Conservation (phyloP, 2,888 invertebrate species). For the Caenorhabditis becei region DNA sequence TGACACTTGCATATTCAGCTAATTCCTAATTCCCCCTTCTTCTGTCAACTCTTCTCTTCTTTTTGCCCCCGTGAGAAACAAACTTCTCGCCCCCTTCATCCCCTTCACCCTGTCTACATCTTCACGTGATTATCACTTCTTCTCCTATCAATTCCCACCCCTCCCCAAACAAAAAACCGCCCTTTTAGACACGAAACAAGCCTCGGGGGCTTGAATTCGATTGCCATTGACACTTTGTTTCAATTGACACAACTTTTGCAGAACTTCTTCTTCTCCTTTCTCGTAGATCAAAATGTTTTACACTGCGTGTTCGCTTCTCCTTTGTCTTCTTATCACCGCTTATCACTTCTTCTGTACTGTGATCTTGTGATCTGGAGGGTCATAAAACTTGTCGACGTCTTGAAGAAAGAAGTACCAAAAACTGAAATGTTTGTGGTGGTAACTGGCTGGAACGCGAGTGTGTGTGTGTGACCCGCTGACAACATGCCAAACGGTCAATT, state of each 20-base stretch:
- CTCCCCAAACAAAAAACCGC: slow-evolving; percentile 48
- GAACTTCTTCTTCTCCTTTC: neutral
- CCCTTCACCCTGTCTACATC: neutral
- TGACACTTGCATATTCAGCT: slow-evolving; percentile 43
- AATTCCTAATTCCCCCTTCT: neutral
- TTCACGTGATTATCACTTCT: slow-evolving; percentile 53
- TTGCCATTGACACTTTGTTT: neutral
- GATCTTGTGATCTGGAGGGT: neutral
- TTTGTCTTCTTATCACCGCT: neutral
- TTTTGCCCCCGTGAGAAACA: slow-evolving; percentile 52
- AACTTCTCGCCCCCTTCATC: neutral
- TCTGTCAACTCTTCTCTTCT: slow-evolving; percentile 21
- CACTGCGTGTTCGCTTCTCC: neutral
- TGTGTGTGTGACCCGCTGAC: too few relatives aligned
- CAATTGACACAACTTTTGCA: neutral
- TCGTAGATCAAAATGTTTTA: neutral
- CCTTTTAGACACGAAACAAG: neutral
- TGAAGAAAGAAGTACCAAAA: neutral
- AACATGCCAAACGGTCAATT: too few relatives aligned
- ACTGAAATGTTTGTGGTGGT: slow-evolving; percentile 6
- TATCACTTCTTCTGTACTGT: neutral
- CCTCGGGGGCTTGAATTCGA: slow-evolving; percentile 1
- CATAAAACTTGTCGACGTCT: neutral
- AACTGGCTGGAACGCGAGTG: neutral
- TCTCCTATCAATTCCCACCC: slow-evolving; percentile 1